Evolutionary conservation across 2,113 vertebrate genomes (phyloP).

Genomic region (Pseudopipra pipra): DNA sequence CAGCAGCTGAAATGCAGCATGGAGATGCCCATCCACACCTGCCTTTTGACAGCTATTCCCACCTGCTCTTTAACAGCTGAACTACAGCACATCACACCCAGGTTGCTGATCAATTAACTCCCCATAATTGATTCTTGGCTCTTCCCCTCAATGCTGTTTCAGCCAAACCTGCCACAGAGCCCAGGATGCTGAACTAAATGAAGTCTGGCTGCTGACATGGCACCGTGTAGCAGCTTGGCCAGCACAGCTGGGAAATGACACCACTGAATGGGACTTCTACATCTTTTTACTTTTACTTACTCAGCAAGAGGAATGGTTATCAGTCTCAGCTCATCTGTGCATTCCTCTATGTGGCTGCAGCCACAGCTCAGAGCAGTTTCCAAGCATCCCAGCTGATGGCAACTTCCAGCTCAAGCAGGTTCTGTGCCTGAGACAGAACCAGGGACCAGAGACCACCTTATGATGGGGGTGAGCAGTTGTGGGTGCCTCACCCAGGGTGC

Average conservation of each 20-base stretch:
- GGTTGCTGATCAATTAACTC: slow-evolving; percentile 25
- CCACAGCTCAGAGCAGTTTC: neutral
- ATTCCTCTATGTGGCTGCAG: neutral
- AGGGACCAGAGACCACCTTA: neutral
- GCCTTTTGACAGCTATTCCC: neutral
- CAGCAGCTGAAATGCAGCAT: neutral
- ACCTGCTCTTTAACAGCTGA: neutral
- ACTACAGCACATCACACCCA: neutral
- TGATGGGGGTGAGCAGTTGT: neutral
- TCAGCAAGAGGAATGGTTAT: neutral
- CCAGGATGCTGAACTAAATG: neutral
- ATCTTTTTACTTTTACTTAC: neutral
- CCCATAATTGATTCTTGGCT: slow-evolving; percentile 7
- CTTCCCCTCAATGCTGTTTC: slow-evolving; percentile 1
- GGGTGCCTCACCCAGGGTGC: neutral
- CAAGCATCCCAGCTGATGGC: neutral
- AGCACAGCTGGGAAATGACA: neutral
- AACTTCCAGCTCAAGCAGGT: neutral
- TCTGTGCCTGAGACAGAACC: neutral
- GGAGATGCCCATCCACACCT: neutral
- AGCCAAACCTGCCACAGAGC: slow-evolving; percentile 6
- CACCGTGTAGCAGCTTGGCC: fast-evolving
- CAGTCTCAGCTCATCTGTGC: neutral
- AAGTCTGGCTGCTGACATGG: neutral
- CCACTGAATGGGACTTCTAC: neutral